Evolutionary conservation across 2,797 vertebrate genomes (phyloP).

Genomic region (Periparus ater): DNA sequence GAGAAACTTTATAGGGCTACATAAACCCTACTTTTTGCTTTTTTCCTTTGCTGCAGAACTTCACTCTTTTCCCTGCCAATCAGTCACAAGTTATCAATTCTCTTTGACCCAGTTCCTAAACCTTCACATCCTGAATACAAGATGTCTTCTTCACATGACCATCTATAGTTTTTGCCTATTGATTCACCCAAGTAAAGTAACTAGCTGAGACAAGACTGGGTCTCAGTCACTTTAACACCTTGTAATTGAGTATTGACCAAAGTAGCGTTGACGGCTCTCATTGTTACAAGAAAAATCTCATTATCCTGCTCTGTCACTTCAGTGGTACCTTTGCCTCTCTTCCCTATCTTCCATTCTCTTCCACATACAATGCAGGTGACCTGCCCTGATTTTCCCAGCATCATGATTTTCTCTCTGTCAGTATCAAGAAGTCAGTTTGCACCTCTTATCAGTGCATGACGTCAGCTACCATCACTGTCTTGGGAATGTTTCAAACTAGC

Average conservation of each 20-base stretch:
- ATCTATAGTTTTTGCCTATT: neutral
- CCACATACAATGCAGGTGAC: neutral
- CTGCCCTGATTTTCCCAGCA: neutral
- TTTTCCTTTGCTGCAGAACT: neutral
- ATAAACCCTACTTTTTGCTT: neutral
- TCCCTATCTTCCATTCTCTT: neutral
- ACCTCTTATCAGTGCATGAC: neutral
- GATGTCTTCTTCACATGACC: neutral
- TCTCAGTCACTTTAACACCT: neutral
- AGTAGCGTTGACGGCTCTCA: neutral
- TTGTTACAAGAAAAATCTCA: neutral
- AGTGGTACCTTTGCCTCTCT: neutral
- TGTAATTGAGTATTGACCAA: neutral
- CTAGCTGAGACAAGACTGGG: neutral
- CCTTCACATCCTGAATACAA: neutral
- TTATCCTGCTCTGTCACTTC: neutral
- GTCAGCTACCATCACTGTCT: neutral
- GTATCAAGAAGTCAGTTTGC: neutral
- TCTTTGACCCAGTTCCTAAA: neutral
- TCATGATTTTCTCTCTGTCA: neutral
- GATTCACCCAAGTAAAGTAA: neutral
- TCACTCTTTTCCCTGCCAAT: neutral
- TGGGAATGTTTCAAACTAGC: neutral
- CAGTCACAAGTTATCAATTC: neutral
- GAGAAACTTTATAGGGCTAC: neutral